These are phyloP conservation scores for Corydoras sp. DNA, from an alignment of 2,113 vertebrate species.

Conservation along the genomic window DNA sequence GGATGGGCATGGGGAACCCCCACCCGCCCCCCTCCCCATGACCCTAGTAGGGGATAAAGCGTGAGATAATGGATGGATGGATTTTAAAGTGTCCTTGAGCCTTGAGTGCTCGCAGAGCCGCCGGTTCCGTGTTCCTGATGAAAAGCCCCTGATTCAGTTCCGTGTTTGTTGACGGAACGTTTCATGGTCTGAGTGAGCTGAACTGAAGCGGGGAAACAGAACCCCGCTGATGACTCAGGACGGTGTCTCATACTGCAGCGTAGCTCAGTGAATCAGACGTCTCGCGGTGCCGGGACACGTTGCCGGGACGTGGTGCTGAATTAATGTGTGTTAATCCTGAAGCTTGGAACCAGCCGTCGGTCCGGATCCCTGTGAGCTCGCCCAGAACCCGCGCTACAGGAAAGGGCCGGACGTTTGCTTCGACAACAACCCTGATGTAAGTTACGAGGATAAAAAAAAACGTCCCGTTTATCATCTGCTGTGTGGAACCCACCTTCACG, in stretches of 20 bases:
- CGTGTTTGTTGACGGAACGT: background rate
- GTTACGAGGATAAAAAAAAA: too few relatives aligned
- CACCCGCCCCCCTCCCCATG: too few relatives aligned
- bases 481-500: too few relatives aligned
- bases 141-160: constrained; percentile 4
- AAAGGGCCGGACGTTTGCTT: constrained; percentile 95
- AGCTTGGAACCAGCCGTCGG: constrained; percentile 77
- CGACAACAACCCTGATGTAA: constrained; percentile 71
- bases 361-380: constrained; percentile 89
- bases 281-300: background rate
- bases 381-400: constrained; percentile 87
- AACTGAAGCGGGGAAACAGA: constrained; percentile 7
- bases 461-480: too few relatives aligned
- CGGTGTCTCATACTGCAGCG: background rate
- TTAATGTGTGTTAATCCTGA: constrained; percentile 64
- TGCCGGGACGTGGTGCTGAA: constrained; percentile 3
- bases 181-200: background rate
- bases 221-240: background rate
- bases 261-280: too few relatives aligned
- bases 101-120: background rate
- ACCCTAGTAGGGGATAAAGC: too few relatives aligned
- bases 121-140: constrained; percentile 2
- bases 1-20: too few relatives aligned
- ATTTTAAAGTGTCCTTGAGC: background rate
- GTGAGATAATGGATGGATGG: too few relatives aligned